A percentile compares a stretch with the other conserved stretches of the same genome.
Conservation (phyloP, 2,888 invertebrate species). For the Andrena trimmerana region DNA sequence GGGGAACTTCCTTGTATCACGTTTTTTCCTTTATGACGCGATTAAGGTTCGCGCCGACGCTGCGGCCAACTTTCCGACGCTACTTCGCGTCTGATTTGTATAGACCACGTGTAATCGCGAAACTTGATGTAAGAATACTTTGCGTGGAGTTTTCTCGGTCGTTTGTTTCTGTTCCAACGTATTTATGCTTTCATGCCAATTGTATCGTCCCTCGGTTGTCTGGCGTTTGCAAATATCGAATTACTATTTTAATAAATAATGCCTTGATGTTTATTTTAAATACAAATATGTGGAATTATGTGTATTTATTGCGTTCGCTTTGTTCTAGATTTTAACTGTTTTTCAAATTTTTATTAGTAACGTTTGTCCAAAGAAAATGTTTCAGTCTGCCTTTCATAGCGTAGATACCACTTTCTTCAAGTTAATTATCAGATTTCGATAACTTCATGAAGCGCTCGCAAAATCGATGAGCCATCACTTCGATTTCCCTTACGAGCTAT, state of each 20-base stretch:
- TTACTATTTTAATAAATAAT: too few species aligned
- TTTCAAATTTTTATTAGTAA: not conserved
- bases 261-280: too few species aligned
- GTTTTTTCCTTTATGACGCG: slow-evolving; percentile 26
- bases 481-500: slow-evolving; percentile 52
- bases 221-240: not conserved
- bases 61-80: not conserved
- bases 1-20: slow-evolving; percentile 14
- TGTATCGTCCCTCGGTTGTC: not conserved
- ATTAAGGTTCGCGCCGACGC: slow-evolving; percentile 21
- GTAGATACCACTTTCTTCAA: not conserved
- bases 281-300: too few species aligned
- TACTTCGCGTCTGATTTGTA: not conserved
- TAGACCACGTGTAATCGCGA: not conserved
- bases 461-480: slow-evolving; percentile 23
- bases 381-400: not conserved
- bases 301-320: not conserved
- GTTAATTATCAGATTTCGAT: slow-evolving; percentile 11
- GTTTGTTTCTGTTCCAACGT: not conserved
- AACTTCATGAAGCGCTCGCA: not conserved
- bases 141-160: not conserved
- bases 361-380: not conserved
- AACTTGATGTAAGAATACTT: not conserved
- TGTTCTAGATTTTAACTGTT: not conserved
- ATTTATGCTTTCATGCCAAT: not conserved